Evolutionary conservation across 2,888 invertebrate species (phyloP), one percentile per base, ranked within the genome.

Genomic region (Scaptomyza parva): DNA sequence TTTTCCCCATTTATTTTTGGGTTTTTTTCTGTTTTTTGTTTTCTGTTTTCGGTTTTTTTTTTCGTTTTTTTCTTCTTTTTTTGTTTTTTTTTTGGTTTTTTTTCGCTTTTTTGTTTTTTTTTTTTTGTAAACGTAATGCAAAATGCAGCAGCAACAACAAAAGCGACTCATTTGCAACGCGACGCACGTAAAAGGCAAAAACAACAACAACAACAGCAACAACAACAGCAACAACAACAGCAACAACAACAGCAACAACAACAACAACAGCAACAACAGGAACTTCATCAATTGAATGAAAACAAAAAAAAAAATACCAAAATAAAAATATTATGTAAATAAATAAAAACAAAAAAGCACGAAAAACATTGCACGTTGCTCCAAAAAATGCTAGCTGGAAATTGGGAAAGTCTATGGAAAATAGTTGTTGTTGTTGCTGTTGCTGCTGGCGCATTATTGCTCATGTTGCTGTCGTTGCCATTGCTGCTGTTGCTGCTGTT

Each of bases 261-360:
- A 2, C 45, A 59, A 43, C 55, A 78, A 48, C 24, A 73, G 0
- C 44, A 47, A 9, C 47, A 63, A 51, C 50, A 75, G 62, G 22
- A 45, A 17, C 60, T 22, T 28, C 28, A 60, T 11, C 37, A 75
- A 65, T 30, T 33, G 30, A 53, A 62, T 51, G 48, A 53, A 53
- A 47, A 52, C 35, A 8, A 37, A 37, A 37, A 17, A 79, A 68
- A 60, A 78, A 64, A n/a, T n/a, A n/a, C n/a, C n/a, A n/a, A n/a
- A n/a, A n/a, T n/a, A n/a, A n/a, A n/a, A n/a, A n/a, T n/a, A n/a
- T n/a, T 53, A 72, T 64, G 50, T 74, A 83, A 86, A 81, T 79
- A 86, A 79, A 77, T 77, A 70, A 71, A 63, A 71, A 64, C 64
- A 70, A 82, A 48, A 57, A 76, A 76, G 80, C 84, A 80, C 68